phyloP scores from a whole-genome alignment of 1,140 invertebrate genomes.

The Orchestia grillus region DNA sequence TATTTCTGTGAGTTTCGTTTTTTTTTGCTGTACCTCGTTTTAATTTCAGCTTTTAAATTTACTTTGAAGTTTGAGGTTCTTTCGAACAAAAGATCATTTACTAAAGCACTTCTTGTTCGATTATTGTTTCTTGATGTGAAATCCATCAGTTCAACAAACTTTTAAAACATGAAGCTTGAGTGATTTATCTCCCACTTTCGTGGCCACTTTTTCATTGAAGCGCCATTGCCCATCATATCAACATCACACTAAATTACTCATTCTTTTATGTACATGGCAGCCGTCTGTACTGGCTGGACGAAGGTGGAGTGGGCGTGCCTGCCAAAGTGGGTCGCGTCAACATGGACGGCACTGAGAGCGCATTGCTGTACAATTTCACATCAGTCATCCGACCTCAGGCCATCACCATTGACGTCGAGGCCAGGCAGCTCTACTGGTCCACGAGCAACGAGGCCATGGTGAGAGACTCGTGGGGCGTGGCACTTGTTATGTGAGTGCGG shows the following conservation, averaged over 20 bases:
- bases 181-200: no score
- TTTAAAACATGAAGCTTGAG: no score
- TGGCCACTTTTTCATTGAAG: no score
- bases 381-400: constrained; percentile 80
- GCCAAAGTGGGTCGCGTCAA: constrained; percentile 92
- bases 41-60: no score
- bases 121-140: no score
- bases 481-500: no score
- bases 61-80: no score
- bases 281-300: constrained; percentile 95
- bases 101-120: no score
- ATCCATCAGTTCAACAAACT: no score
- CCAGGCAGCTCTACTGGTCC: constrained; percentile 88
- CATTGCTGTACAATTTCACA: constrained; percentile 62
- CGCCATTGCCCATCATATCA: neutral
- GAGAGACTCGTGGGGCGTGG: constrained; percentile 24
- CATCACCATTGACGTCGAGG: constrained; percentile 87
- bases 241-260: neutral
- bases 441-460: constrained; percentile 82
- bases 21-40: no score
- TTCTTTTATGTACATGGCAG: constrained; percentile 70
- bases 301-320: constrained; percentile 90
- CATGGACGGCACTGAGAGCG: constrained; percentile 86
- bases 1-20: no score
- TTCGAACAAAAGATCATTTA: no score